Evolutionary conservation across 2,113 vertebrate genomes (phyloP).

Genomic region (Myiopsitta monachus): DNA sequence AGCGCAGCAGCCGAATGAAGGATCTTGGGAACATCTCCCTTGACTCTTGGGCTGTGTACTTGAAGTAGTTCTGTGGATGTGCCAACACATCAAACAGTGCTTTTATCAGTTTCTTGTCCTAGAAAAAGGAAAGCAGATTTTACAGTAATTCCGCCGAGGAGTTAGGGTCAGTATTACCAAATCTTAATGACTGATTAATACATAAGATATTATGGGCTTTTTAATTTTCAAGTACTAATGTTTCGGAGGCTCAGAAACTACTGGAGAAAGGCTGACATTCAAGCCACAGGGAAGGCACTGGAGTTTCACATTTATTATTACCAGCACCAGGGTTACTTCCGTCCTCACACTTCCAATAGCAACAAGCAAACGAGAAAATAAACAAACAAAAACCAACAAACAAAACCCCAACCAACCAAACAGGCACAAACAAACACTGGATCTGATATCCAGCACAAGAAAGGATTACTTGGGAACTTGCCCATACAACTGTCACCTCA

Average conservation of each 20-base stretch:
- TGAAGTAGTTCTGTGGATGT: conserved; percentile 98
- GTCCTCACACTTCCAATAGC: neutral
- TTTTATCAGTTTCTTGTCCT: conserved; percentile 99
- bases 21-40: conserved; percentile 99
- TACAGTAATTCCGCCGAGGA: neutral
- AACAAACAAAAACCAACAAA: neutral
- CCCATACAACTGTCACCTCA: neutral
- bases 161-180: neutral
- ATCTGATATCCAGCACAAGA: neutral
- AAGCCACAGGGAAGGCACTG: neutral
- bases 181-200: neutral
- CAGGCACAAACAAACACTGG: neutral
- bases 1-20: conserved; percentile 93
- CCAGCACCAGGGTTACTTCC: neutral
- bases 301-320: neutral
- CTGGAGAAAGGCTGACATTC: neutral
- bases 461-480: neutral
- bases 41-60: conserved; percentile 98
- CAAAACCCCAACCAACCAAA: neutral
- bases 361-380: neutral
- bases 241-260: neutral
- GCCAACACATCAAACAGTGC: conserved; percentile 96
- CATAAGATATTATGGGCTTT: neutral
- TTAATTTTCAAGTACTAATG: neutral
- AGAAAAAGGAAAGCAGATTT: conserved; percentile 56